A percentile compares a stretch with the other conserved stretches of the same genome.
These are phyloP conservation scores for Polyodon spathula DNA, from an alignment of 2,113 vertebrate genomes.

Conservation along the genomic window DNA sequence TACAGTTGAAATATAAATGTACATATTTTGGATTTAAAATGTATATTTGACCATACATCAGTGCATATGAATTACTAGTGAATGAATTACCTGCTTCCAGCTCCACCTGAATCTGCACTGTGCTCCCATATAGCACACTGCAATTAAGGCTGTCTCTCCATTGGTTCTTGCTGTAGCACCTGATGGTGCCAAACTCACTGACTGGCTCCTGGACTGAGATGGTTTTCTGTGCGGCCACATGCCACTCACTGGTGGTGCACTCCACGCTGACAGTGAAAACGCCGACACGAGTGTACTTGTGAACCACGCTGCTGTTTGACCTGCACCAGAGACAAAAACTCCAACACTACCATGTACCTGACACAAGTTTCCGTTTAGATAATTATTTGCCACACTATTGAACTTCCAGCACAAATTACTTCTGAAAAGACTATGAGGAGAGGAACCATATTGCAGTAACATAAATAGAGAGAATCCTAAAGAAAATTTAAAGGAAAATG, in stretches of 20 bases:
- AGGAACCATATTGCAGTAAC: too few relatives aligned
- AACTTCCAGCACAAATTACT: too few relatives aligned
- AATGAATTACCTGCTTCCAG: constrained; percentile 68
- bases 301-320: constrained; percentile 57
- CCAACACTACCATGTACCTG: neutral
- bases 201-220: constrained; percentile 60
- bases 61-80: too few relatives aligned
- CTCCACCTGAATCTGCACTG: constrained; percentile 64
- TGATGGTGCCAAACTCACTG: constrained; percentile 48
- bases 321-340: constrained; percentile 29
- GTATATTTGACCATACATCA: too few relatives aligned
- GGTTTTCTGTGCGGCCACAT: constrained; percentile 65
- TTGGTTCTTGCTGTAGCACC: constrained; percentile 54
- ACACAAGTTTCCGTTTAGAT: too few relatives aligned
- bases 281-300: constrained; percentile 65
- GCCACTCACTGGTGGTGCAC: constrained; percentile 81
- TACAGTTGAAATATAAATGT: neutral
- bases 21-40: neutral
- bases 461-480: too few relatives aligned
- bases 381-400: too few relatives aligned
- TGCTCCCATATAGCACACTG: constrained; percentile 39
- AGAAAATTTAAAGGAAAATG: too few relatives aligned
- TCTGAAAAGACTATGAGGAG: too few relatives aligned
- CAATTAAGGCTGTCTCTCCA: constrained; percentile 54
- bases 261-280: constrained; percentile 69